Evolutionary conservation across 37 sponge, comb jelly and placozoan genomes (phyloP).

Genomic region (Lycopodina hypogea): DNA sequence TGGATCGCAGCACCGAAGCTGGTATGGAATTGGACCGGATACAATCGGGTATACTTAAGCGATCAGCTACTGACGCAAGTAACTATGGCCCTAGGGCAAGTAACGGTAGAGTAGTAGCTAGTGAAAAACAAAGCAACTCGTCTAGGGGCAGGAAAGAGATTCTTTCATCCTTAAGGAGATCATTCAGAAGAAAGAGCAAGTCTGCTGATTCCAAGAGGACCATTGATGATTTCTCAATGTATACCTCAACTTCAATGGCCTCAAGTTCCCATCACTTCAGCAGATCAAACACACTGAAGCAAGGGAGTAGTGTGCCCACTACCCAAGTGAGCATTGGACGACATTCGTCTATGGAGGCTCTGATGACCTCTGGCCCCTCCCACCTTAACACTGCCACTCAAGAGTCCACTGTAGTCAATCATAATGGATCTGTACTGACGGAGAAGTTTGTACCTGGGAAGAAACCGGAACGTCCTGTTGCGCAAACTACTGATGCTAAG

Average conservation of each 20-base stretch:
- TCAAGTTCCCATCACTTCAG: background rate
- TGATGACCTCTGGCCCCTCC: no score
- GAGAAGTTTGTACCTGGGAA: no score
- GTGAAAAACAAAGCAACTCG: background rate
- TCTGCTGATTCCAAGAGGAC: slow-evolving; percentile 15
- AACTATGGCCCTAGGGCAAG: background rate
- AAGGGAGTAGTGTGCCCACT: background rate
- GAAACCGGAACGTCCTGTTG: no score
- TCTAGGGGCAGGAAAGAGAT: slow-evolving; percentile 11
- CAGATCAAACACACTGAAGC: background rate
- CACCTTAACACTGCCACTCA: no score
- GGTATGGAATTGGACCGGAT: background rate
- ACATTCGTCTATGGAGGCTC: no score
- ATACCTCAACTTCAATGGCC: background rate
- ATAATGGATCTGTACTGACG: no score
- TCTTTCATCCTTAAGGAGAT: background rate
- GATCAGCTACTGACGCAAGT: slow-evolving; percentile 26
- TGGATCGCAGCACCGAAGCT: background rate
- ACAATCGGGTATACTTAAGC: slow-evolving; percentile 9
- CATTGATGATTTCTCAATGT: slow-evolving; percentile 18
- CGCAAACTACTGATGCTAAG: no score
- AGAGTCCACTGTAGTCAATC: no score
- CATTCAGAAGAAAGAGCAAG: slow-evolving; percentile 23
- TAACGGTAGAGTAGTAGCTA: no score
- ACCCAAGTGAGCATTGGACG: no score